These are phyloP conservation scores for Calypte anna DNA, from an alignment of 2,113 vertebrate genomes.

Conservation along the genomic window DNA sequence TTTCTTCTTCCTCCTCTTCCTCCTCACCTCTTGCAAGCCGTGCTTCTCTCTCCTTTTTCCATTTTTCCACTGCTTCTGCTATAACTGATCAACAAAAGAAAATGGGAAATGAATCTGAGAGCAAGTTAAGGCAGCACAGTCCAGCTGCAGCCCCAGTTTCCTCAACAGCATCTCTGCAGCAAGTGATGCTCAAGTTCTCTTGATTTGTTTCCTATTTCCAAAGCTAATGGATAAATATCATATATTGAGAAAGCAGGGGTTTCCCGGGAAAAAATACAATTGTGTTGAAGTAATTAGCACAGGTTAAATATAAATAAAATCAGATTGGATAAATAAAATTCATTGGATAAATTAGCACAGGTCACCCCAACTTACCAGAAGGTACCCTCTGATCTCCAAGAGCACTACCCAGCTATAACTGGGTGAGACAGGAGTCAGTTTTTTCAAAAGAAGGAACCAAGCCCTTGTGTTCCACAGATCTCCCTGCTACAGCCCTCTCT, in stretches of 20 bases:
- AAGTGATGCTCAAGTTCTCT: background rate
- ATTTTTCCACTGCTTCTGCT: constrained; percentile 85
- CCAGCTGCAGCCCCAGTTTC: background rate
- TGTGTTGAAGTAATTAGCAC: background rate
- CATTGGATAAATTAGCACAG: background rate
- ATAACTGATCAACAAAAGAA: constrained; percentile 77
- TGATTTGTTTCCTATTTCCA: background rate
- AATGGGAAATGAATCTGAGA: background rate
- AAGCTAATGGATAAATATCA: background rate
- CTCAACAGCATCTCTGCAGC: background rate
- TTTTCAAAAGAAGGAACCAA: background rate
- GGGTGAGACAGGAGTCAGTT: background rate
- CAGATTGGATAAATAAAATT: no score
- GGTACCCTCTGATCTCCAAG: background rate
- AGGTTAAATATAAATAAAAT: background rate
- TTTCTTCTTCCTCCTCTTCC: constrained; percentile 89
- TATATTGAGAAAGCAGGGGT: background rate
- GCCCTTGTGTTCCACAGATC: background rate
- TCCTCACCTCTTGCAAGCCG: constrained; percentile 78
- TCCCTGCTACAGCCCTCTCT: background rate
- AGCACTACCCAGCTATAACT: background rate
- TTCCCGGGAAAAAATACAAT: background rate
- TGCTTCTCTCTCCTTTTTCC: constrained; percentile 87
- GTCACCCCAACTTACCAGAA: background rate
- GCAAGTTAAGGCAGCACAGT: background rate